A percentile compares a stretch with the other conserved stretches of the same genome.
phyloP scores from a whole-genome alignment of 2,113 vertebrate genomes.

The Pagrus major region DNA sequence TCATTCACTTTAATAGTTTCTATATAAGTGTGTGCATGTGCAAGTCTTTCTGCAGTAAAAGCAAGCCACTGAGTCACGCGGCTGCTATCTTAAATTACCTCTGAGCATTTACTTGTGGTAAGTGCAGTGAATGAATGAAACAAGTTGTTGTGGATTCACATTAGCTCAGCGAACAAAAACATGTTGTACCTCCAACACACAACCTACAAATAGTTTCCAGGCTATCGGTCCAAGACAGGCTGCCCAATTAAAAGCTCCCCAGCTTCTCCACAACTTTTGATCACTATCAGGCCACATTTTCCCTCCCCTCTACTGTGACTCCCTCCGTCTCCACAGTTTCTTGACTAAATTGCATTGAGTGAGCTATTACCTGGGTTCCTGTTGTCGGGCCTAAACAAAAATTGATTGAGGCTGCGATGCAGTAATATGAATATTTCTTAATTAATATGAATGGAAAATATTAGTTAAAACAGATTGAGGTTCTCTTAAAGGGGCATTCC shows the following conservation, averaged over 20 bases:
- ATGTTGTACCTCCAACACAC: background rate
- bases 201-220: constrained; percentile 21
- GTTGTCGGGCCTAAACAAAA: background rate
- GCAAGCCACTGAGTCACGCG: constrained; percentile 15
- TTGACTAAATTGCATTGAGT: background rate
- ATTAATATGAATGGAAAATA: constrained; percentile 10
- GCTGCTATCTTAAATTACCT: constrained; percentile 11
- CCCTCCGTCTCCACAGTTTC: background rate
- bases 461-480: background rate
- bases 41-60: constrained; percentile 16
- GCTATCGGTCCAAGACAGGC: background rate
- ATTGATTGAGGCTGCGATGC: background rate
- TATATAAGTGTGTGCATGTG: background rate
- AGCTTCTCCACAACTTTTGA: constrained; percentile 11
- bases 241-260: background rate
- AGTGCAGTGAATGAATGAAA: constrained; percentile 15
- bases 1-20: constrained; percentile 7
- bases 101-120: background rate
- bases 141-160: background rate
- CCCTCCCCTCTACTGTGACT: constrained; percentile 19
- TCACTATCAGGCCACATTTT: constrained; percentile 40
- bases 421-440: background rate
- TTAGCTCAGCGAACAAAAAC: constrained; percentile 10
- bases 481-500: no score
- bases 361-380: background rate